Conservation (phyloP, 1,140 invertebrate species). For the Popillia japonica region DNA sequence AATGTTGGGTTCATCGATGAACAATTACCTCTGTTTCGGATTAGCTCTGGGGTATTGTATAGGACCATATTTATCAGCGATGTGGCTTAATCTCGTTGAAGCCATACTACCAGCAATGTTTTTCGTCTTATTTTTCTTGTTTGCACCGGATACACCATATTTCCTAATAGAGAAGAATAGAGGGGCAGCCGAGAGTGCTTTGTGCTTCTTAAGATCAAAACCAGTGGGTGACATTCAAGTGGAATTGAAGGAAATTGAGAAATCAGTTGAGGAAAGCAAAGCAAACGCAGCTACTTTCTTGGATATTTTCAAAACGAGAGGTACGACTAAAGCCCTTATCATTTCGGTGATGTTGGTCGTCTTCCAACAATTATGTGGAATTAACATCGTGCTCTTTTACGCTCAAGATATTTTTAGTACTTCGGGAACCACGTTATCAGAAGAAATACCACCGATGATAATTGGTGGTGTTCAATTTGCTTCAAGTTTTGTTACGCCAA, state of each 20-base stretch:
- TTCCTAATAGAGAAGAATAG: constrained; percentile 44
- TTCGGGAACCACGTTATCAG: constrained; percentile 66
- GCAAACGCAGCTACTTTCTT: constrained; percentile 5
- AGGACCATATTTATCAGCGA: constrained; percentile 68
- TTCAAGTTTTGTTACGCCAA: constrained; percentile 73
- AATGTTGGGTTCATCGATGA: constrained; percentile 47
- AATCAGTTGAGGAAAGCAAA: constrained; percentile 17
- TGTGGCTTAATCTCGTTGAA: constrained; percentile 62
- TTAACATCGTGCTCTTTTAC: constrained; percentile 85
- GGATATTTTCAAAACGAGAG: constrained; percentile 54
- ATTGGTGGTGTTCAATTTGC: constrained; percentile 76
- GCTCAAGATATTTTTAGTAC: constrained; percentile 74
- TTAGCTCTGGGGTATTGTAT: constrained; percentile 63
- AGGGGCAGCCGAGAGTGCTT: constrained; percentile 41
- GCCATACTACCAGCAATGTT: constrained; percentile 63
- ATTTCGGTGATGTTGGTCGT: constrained; percentile 74
- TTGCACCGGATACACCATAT: constrained; percentile 78
- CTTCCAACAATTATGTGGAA: constrained; percentile 81
- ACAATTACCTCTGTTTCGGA: constrained; percentile 51
- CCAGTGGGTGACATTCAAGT: not conserved
- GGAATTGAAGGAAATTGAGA: constrained; percentile 30
- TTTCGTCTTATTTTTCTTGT: constrained; percentile 62
- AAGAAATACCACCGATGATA: constrained; percentile 75
- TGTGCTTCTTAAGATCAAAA: constrained; percentile 45
- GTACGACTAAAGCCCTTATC: constrained; percentile 71